These are phyloP conservation scores for Subanguina moxae DNA, from an alignment of 1,140 invertebrate species.

Conservation along the genomic window DNA sequence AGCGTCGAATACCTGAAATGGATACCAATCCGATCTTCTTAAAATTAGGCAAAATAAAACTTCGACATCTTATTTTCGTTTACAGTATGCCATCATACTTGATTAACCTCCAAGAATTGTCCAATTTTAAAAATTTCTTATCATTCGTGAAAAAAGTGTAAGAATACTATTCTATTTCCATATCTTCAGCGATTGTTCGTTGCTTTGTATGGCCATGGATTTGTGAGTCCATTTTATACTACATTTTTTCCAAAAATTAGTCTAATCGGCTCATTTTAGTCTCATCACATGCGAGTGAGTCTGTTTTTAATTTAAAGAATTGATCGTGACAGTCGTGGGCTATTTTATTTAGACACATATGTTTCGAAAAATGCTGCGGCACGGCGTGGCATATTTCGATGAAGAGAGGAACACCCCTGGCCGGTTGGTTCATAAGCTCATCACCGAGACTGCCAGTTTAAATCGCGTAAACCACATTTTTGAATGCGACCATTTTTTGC, in stretches of 20 bases:
- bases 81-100: too few species aligned
- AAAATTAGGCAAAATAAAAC: too few species aligned
- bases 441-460: conserved; percentile 51
- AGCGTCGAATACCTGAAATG: too few species aligned
- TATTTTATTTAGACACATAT: conserved; percentile 32
- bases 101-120: too few species aligned
- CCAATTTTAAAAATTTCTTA: too few species aligned
- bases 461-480: conserved; percentile 40
- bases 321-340: neutral
- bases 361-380: conserved; percentile 52
- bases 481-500: neutral
- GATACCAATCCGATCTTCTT: too few species aligned
- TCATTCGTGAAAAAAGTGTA: too few species aligned
- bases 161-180: neutral
- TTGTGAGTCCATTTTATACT: conserved; percentile 6
- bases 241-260: too few species aligned
- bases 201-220: conserved; percentile 54
- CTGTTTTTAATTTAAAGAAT: too few species aligned
- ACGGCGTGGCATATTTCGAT: conserved; percentile 56
- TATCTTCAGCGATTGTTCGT: conserved; percentile 52
- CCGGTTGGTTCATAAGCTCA: conserved; percentile 49
- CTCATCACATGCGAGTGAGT: conserved; percentile 37
- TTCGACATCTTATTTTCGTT: too few species aligned
- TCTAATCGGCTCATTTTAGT: neutral
- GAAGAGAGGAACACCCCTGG: conserved; percentile 54